These are phyloP conservation scores for Gonocerus acuteangulatus DNA, from an alignment of 2,888 invertebrate genomes.

Conservation along the genomic window DNA sequence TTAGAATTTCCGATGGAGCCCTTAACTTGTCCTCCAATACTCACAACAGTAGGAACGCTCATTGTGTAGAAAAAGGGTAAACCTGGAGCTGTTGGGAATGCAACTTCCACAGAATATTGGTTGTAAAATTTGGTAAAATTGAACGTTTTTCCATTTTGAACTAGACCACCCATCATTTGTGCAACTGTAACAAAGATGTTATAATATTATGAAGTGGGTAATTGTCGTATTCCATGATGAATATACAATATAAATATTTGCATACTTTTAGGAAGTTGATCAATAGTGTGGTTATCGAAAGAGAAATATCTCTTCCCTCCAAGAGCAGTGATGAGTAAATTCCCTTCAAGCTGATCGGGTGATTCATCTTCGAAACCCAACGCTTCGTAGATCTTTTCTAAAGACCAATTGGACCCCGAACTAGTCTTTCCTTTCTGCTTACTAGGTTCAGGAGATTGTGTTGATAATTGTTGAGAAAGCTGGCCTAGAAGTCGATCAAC, in stretches of 20 bases:
- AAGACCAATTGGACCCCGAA: conserved; percentile 41
- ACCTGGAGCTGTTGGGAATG: conserved; percentile 64
- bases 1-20: no score
- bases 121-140: conserved; percentile 56
- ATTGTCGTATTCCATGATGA: conserved; percentile 51
- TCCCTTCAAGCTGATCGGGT: conserved; percentile 52
- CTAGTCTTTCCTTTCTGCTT: background rate
- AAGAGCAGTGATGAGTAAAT: conserved; percentile 44
- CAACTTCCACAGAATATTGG: conserved; percentile 52
- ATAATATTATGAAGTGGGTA: conserved; percentile 52
- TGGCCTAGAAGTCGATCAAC: conserved; percentile 42
- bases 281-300: conserved; percentile 51
- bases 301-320: conserved; percentile 48
- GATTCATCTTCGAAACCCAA: conserved; percentile 38
- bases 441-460: background rate
- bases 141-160: conserved; percentile 47
- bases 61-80: conserved; percentile 60
- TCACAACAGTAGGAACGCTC: conserved; percentile 52
- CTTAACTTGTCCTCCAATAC: conserved; percentile 33
- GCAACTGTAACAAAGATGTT: background rate
- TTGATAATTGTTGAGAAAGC: conserved; percentile 6
- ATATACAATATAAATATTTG: no score
- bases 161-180: background rate
- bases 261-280: conserved; percentile 44
- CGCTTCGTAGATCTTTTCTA: background rate